A percentile compares a stretch with the other conserved stretches of the same genome.
These are phyloP conservation scores for Spinibarbus caldwelli DNA, from an alignment of 2,797 vertebrate genomes.

Conservation along the genomic window DNA sequence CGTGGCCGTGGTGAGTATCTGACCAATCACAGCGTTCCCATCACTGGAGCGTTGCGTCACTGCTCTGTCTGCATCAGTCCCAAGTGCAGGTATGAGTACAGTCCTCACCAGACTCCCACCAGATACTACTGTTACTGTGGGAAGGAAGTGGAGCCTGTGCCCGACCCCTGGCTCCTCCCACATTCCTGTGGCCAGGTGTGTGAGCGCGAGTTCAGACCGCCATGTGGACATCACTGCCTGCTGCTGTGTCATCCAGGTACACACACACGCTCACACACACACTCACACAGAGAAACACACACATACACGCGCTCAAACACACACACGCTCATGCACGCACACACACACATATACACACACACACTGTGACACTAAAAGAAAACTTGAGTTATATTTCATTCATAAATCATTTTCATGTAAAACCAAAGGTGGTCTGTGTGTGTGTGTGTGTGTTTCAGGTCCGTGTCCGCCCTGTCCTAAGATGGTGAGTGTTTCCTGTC, in stretches of 20 bases:
- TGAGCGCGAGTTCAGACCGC: slow-evolving; percentile 86
- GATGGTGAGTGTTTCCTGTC: slow-evolving; percentile 89
- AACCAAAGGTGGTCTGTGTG: slow-evolving; percentile 34
- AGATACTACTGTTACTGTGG: slow-evolving; percentile 94
- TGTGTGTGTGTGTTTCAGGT: slow-evolving; percentile 74
- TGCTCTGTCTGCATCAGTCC: slow-evolving; percentile 76
- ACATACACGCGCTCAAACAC: slow-evolving; percentile 25
- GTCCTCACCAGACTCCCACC: slow-evolving; percentile 85
- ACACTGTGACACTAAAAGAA: no score
- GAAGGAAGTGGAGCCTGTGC: slow-evolving; percentile 88
- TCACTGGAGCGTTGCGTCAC: neutral
- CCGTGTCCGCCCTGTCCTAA: slow-evolving; percentile 98
- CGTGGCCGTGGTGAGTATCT: slow-evolving; percentile 88
- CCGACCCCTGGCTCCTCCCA: slow-evolving; percentile 94
- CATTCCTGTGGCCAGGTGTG: slow-evolving; percentile 95
- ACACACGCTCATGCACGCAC: slow-evolving; percentile 38
- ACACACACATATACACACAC: slow-evolving; percentile 25
- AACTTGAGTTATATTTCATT: no score
- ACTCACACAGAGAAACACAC: neutral
- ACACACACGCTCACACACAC: neutral
- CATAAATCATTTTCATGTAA: no score
- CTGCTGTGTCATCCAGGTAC: slow-evolving; percentile 96
- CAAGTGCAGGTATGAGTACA: slow-evolving; percentile 94
- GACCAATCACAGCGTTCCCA: neutral
- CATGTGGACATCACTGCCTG: slow-evolving; percentile 93